A percentile compares a stretch with the other conserved stretches of the same genome.
Conservation (phyloP, 2,113 vertebrate species). For the Caretta caretta region DNA sequence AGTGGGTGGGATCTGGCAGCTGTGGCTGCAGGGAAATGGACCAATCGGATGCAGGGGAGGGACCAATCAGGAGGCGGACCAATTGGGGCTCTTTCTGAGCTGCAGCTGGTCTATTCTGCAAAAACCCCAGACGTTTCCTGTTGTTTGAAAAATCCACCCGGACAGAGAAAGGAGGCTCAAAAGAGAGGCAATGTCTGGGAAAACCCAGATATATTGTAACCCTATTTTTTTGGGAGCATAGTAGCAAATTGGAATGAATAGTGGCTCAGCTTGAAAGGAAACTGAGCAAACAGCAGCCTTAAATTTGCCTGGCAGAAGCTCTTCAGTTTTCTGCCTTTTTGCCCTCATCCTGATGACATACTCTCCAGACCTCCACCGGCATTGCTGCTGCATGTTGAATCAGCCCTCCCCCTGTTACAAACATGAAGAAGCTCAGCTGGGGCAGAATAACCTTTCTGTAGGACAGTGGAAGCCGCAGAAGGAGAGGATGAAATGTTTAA, state of each 20-base stretch:
- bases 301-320: not conserved
- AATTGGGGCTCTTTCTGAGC: too few species aligned
- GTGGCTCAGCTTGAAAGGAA: not conserved
- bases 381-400: not conserved
- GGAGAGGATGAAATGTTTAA: slow-evolving; percentile 14
- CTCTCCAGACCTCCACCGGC: not conserved
- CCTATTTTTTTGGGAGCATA: not conserved
- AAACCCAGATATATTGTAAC: not conserved
- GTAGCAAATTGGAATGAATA: slow-evolving; percentile 3
- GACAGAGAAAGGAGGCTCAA: too few species aligned
- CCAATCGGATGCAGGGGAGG: too few species aligned
- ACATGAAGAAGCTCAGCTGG: not conserved
- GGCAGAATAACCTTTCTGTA: not conserved
- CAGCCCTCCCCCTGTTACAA: not conserved
- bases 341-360: not conserved
- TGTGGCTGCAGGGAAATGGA: too few species aligned
- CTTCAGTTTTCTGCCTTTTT: not conserved
- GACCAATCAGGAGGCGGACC: too few species aligned
- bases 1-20: too few species aligned
- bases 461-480: not conserved
- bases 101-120: too few species aligned
- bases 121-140: too few species aligned
- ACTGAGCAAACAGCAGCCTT: not conserved
- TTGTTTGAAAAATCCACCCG: too few species aligned
- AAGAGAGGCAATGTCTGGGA: too few species aligned